Percentiles rank a stretch among this genome's conserved stretches.
Conservation (phyloP, 1,140 invertebrate genomes). For the Maniola jurtina region DNA sequence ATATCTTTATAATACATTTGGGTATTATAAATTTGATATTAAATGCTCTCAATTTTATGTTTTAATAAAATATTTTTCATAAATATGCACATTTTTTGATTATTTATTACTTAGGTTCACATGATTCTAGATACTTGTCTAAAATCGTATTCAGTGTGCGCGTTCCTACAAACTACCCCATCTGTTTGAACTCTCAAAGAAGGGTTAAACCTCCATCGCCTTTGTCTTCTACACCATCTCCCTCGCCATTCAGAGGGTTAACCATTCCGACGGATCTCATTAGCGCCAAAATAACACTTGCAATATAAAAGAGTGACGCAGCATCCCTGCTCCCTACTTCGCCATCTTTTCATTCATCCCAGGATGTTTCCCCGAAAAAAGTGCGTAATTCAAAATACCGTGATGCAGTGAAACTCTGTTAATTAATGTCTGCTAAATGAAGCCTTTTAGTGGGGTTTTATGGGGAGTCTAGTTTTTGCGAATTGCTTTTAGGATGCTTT, state of each 20-base stretch:
- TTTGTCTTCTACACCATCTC: slow-evolving; percentile 17
- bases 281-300: slow-evolving; percentile 58
- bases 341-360: slow-evolving; percentile 41
- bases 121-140: background rate
- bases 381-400: slow-evolving; percentile 21
- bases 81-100: too few relatives aligned
- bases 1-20: too few relatives aligned
- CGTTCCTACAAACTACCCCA: background rate
- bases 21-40: too few relatives aligned
- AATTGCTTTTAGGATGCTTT: slow-evolving; percentile 2
- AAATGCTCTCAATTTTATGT: too few relatives aligned
- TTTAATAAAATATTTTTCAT: too few relatives aligned
- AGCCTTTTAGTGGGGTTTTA: slow-evolving; percentile 6
- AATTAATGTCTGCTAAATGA: slow-evolving; percentile 24
- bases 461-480: slow-evolving; percentile 2
- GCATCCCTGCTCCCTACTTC: slow-evolving; percentile 32
- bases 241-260: slow-evolving; percentile 20
- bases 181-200: background rate
- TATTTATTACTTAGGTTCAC: too few relatives aligned
- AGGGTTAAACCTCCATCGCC: background rate
- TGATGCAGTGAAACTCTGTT: slow-evolving; percentile 12
- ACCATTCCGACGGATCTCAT: slow-evolving; percentile 53
- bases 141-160: background rate
- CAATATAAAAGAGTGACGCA: slow-evolving; percentile 64
- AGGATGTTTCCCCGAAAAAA: slow-evolving; percentile 28